These are phyloP conservation scores for Phaethon lepturus DNA, from an alignment of 2,113 vertebrate genomes.

Conservation along the genomic window DNA sequence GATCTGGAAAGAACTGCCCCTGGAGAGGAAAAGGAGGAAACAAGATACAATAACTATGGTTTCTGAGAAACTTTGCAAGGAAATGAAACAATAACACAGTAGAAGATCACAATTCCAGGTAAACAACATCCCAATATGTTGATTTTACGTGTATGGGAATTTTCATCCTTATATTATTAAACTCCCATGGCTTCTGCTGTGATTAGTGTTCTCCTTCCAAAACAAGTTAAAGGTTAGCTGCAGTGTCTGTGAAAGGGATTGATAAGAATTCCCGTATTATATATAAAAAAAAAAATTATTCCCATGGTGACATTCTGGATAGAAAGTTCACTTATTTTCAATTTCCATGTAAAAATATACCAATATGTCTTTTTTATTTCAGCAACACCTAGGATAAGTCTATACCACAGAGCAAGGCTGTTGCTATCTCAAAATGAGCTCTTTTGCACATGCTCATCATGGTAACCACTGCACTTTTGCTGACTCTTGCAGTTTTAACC, in stretches of 20 bases:
- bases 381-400: neutral
- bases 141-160: neutral
- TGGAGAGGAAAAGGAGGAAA: conserved; percentile 62
- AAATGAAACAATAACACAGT: conserved; percentile 47
- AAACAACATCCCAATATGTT: conserved; percentile 21
- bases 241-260: neutral
- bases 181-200: neutral
- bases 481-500: neutral
- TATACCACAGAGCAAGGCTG: neutral
- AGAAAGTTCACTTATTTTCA: neutral
- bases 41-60: conserved; percentile 17
- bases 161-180: conserved; percentile 31
- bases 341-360: neutral
- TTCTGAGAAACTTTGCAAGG: conserved; percentile 43
- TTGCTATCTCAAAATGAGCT: neutral
- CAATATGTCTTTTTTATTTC: neutral
- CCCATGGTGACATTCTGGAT: neutral
- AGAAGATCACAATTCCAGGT: conserved; percentile 15
- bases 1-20: conserved; percentile 4
- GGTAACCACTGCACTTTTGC: neutral
- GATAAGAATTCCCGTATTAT: neutral
- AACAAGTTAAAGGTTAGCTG: neutral
- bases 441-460: neutral
- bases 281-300: neutral
- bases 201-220: neutral